Evolutionary conservation across 2,888 invertebrate species (phyloP), one percentile per base, ranked within the genome.

Genomic region (Calliphora vomitoria): DNA sequence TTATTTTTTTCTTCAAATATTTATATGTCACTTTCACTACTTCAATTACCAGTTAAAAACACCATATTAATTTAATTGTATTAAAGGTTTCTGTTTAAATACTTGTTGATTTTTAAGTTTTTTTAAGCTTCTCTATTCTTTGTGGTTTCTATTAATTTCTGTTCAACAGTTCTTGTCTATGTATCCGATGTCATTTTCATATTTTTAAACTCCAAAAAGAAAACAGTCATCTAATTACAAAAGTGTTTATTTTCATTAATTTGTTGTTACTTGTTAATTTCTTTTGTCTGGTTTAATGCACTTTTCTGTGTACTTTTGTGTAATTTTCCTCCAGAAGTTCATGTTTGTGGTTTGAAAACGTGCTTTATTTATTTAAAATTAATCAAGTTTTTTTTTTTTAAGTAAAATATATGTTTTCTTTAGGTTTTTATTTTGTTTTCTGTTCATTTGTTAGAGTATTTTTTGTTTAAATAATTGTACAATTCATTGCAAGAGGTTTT

Each of bases 61-160:
- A 35, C 0, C 11, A 58, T 11, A 71, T 82, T 81, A 60, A 74
- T 35, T 60, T 15, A 13, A 20, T 72, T 78, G 0, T 53, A 58
- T 18, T 38, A 53, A 58, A 66, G 3, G 38, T 25, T 66, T 60
- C 55, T 74, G 20, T 64, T 87, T 87, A 87, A 87, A 87, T 87
- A 87, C 87, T 72, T 25, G 15, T 68, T 4, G 8, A n/a, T n/a
- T 18, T 8, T 3, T n/a, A 10, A 47, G 18, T 38, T 15, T 38
- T 20, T 38, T 41, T 11, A 31, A 74, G 60, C 4, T 20, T 38
- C 15, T 62, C 10, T 62, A 35, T 31, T 62, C n/a, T 8, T n/a
- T 31, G 4, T 53, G 31, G 35, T 50, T 10, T 4, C 18, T 53
- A 72, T 41, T 31, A 53, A 44, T 8, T 64, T 41, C 41, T 72